A percentile compares a stretch with the other conserved stretches of the same genome.
Evolutionary conservation across 2,113 vertebrate genomes (phyloP).

Genomic region (Sminthopsis crassicaudata): DNA sequence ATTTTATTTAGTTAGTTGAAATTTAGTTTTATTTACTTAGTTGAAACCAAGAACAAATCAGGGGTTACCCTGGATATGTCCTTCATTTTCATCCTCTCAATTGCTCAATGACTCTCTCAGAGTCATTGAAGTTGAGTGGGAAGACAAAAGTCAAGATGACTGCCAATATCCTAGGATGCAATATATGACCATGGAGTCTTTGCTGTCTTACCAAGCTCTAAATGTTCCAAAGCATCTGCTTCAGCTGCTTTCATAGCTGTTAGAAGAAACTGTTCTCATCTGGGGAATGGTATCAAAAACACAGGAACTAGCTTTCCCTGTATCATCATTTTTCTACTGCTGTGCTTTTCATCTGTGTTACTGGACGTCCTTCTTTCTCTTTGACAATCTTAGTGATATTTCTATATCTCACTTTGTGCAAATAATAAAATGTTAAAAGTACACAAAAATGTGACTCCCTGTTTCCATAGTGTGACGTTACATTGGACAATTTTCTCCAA

Average conservation of each 20-base stretch:
- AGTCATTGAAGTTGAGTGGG: not conserved
- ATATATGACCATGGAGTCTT: not conserved
- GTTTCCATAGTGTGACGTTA: not conserved
- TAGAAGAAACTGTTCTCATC: not conserved
- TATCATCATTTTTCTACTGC: accelerated
- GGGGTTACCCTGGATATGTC: not conserved
- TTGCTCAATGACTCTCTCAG: not conserved
- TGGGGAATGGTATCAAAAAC: not conserved
- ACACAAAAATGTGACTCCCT: not conserved
- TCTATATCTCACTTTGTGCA: not conserved
- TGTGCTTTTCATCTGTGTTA: not conserved
- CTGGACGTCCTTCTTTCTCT: not conserved
- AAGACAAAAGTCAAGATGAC: not conserved
- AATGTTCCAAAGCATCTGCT: not conserved
- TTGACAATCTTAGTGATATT: not conserved
- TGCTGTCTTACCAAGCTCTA: not conserved
- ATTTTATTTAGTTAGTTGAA: not conserved
- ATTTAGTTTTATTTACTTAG: not conserved
- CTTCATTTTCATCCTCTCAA: not conserved
- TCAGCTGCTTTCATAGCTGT: not conserved
- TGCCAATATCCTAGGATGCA: not conserved
- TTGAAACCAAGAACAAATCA: not conserved
- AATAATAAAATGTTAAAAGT: not conserved
- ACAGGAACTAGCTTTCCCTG: not conserved
- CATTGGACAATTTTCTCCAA: constrained; percentile 49